Conservation (phyloP, 2,113 vertebrate species). For the Muscicapa adusta region DNA sequence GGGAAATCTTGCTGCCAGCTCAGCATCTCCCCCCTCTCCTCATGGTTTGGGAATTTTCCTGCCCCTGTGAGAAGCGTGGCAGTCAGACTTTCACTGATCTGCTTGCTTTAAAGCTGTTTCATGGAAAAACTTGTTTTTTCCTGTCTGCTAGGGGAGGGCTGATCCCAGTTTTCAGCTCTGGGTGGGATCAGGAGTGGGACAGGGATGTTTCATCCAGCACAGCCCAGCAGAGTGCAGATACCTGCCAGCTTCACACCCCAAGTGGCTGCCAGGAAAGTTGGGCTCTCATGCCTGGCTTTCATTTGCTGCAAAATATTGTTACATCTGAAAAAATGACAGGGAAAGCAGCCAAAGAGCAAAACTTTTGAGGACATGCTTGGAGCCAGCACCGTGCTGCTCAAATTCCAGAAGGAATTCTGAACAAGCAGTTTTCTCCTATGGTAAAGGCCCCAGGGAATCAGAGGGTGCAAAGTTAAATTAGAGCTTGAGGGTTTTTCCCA, state of each 20-base stretch:
- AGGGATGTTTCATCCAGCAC: not conserved
- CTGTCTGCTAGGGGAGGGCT: not conserved
- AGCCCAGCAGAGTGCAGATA: not conserved
- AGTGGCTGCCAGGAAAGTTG: not conserved
- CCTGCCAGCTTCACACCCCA: not conserved
- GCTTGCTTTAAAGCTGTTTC: not conserved
- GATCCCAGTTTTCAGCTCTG: not conserved
- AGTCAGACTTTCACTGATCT: not conserved
- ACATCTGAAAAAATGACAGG: not conserved
- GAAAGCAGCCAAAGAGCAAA: not conserved
- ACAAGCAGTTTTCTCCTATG: not conserved
- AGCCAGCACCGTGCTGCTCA: accelerated
- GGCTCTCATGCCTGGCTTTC: not conserved
- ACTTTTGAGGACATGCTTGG: not conserved
- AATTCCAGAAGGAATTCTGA: not conserved
- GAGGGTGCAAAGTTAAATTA: not conserved
- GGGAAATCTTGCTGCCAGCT: not conserved
- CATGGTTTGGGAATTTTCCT: not conserved
- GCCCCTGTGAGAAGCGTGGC: not conserved
- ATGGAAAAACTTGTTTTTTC: not conserved
- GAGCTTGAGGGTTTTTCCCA: not conserved
- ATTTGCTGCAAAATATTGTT: not conserved
- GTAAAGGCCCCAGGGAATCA: not conserved
- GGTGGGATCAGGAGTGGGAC: not conserved
- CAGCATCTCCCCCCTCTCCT: not conserved